Base-by-base conservation (phyloP, 1,140 invertebrate species). In the Geopemphigus sp. region DNA sequence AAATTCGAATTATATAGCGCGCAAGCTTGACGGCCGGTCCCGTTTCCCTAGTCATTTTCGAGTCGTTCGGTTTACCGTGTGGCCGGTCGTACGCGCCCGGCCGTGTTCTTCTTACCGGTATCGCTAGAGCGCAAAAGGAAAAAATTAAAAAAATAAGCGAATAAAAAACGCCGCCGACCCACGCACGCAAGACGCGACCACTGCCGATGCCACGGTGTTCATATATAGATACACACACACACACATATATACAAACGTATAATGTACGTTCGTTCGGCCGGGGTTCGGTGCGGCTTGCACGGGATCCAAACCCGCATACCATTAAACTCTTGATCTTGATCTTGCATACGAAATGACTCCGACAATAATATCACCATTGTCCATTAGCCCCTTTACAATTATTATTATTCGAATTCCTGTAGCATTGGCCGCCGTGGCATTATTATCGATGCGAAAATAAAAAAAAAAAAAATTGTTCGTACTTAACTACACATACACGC, bases 291-390 rank as follows among this genome's bases (percentile, higher is more conserved):
- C 14, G 32, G 39, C 10, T 14, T 22, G 63, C 5, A 32, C 5
- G 72, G 29, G 19, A 59, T 76, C 56, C 32, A 2, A 76, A 47
- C 54, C 32, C 14, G 74, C 74, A 78, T 78, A 78, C 74, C 57
- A 78, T 78, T 78, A 63, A 63, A 78, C 56, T 61, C 74, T 78
- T 78, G 74, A 78, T 78, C 74, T 78, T 78, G 74, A 78, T 78
- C 74, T 78, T 63, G 74, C 74, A 78, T 78, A 63, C 74, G 24
- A 61, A 78, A 78, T 63, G 56, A 78, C 74, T 78, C n/a, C 74
- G 74, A 54, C 74, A 78, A 78, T 78, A 78, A 78, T 78, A 78
- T 78, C 39, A 54, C 74, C 56, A 78, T 78, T 78, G 73, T 78
- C 73, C 54, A 59, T 78, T 59, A 61, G 54, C 54, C 56, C 56